phyloP scores from a whole-genome alignment of 2,888 invertebrate genomes.

The Zygothrica quintamaculata region DNA sequence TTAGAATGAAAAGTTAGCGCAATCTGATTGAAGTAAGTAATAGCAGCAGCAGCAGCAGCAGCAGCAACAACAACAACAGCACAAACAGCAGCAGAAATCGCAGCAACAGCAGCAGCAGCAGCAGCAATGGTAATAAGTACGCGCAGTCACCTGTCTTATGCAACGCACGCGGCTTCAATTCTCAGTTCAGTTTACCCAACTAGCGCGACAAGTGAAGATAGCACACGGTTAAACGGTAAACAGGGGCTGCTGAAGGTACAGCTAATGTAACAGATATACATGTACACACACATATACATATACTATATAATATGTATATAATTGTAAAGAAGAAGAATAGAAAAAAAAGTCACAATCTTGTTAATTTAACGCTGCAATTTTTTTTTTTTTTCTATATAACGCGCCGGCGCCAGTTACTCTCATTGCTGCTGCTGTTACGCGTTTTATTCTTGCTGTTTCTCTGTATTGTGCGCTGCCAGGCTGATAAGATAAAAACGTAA shows the following conservation, averaged over 20 bases:
- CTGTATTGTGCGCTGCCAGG: not conserved
- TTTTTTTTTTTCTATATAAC: conserved; percentile 32
- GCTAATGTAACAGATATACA: conserved; percentile 4
- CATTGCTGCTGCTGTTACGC: conserved; percentile 20
- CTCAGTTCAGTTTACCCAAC: conserved; percentile 65
- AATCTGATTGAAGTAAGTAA: conserved; percentile 49
- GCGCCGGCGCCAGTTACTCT: conserved; percentile 50
- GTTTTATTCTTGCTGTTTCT: conserved; percentile 5
- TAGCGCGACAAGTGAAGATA: conserved; percentile 72
- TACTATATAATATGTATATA: no score
- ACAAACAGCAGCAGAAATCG: conserved; percentile 21
- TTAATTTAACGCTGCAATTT: conserved; percentile 36
- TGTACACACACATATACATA: not conserved
- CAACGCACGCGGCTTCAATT: conserved; percentile 61
- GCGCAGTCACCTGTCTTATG: conserved; percentile 58
- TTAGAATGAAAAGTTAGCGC: conserved; percentile 64
- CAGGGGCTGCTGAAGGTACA: conserved; percentile 8
- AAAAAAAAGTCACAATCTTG: conserved; percentile 21
- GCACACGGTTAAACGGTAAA: conserved; percentile 49
- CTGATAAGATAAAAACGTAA: conserved; percentile 54
- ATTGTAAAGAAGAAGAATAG: no score
- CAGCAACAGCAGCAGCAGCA: conserved; percentile 9
- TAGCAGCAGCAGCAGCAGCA: conserved; percentile 9
- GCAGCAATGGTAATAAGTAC: conserved; percentile 16
- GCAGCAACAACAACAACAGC: conserved; percentile 19